Conservation (phyloP, 30 jellyfish, hydroid and myxozoan genomes). For the Calvadosia cruxmelitensis region DNA sequence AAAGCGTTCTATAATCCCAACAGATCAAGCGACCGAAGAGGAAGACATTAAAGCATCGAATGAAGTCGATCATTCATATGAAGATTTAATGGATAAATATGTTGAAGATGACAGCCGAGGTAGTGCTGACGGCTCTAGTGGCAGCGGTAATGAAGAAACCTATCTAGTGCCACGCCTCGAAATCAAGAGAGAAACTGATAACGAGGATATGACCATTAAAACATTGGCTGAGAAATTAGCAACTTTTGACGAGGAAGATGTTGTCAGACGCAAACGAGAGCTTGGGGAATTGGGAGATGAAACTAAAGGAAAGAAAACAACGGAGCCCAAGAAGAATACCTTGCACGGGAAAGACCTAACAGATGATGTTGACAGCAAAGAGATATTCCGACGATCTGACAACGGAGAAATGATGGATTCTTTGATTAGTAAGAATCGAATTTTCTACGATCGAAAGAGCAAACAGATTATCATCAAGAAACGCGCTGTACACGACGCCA, state of each 20-base stretch:
- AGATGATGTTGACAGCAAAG: conserved; percentile 18
- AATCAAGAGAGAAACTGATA: not conserved
- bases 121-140: too few relatives aligned
- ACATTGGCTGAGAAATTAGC: not conserved
- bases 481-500: not conserved
- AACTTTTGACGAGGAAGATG: not conserved
- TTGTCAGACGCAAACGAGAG: not conserved
- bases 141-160: not conserved
- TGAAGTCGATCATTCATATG: not conserved
- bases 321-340: not conserved
- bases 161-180: not conserved
- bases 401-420: conserved; percentile 10
- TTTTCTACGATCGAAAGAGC: conserved; percentile 22
- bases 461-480: conserved; percentile 7
- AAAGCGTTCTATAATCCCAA: not conserved
- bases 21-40: not conserved
- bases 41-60: too few relatives aligned
- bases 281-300: not conserved
- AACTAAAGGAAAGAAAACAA: not conserved
- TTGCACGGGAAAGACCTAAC: not conserved
- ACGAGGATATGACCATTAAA: not conserved
- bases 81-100: not conserved
- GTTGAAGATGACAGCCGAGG: not conserved
- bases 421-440: conserved; percentile 13
- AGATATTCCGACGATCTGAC: conserved; percentile 25